A percentile compares a stretch with the other conserved stretches of the same genome.
These are phyloP conservation scores for Bungarus multicinctus DNA, from an alignment of 2,113 vertebrate species.

Conservation along the genomic window DNA sequence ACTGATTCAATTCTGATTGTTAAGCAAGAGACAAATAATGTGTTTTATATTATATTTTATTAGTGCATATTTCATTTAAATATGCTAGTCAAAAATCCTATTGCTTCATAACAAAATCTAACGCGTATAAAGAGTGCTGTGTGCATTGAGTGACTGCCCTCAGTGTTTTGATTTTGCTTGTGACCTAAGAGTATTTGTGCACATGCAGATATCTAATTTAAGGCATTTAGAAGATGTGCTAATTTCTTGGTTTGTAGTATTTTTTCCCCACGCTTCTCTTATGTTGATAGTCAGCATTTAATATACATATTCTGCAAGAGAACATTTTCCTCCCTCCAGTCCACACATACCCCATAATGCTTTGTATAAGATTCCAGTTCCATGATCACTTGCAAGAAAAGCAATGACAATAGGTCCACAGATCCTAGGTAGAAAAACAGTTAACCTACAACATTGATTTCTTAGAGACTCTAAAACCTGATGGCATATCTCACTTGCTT, in stretches of 20 bases:
- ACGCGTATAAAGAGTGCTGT: constrained; percentile 69
- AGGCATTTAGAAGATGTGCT: background rate
- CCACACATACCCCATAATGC: too few relatives aligned
- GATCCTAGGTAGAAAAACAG: background rate
- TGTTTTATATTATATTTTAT: constrained; percentile 78
- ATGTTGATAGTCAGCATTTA: background rate
- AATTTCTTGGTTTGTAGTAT: background rate
- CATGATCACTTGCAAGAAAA: background rate
- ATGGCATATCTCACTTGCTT: background rate
- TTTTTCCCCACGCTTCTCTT: background rate
- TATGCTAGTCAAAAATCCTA: constrained; percentile 70
- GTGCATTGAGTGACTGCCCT: constrained; percentile 54
- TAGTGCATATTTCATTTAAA: constrained; percentile 74
- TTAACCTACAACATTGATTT: background rate
- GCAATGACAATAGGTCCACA: background rate
- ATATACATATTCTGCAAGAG: background rate
- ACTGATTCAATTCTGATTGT: constrained; percentile 79
- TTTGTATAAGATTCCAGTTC: background rate
- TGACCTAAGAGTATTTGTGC: constrained; percentile 50
- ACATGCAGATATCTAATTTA: too few relatives aligned
- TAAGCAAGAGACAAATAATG: constrained; percentile 76
- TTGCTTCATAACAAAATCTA: constrained; percentile 65
- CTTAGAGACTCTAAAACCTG: background rate
- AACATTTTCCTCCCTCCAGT: background rate
- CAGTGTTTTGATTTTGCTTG: constrained; percentile 61